A percentile compares a stretch with the other conserved stretches of the same genome.
These are phyloP conservation scores for Phaethornis superciliosus DNA, from an alignment of 2,113 vertebrate genomes.

Conservation along the genomic window DNA sequence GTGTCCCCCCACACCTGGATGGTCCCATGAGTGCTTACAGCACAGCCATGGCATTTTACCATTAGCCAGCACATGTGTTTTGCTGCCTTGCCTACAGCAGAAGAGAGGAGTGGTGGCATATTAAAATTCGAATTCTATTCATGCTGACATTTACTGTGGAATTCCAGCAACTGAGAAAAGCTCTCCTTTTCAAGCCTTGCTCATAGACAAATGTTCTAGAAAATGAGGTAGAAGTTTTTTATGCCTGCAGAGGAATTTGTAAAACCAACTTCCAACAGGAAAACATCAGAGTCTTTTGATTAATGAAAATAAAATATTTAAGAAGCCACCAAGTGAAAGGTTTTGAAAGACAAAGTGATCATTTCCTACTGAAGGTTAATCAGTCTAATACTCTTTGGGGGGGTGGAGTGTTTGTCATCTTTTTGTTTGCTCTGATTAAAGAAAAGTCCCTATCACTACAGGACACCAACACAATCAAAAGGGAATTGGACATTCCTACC, in stretches of 20 bases:
- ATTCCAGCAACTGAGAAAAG: background rate
- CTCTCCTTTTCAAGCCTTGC: background rate
- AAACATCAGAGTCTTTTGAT: background rate
- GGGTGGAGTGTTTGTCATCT: no score
- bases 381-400: background rate
- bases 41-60: constrained; percentile 33
- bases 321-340: background rate
- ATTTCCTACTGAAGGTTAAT: background rate
- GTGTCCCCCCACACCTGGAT: constrained; percentile 1
- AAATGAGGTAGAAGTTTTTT: background rate
- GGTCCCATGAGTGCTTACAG: background rate
- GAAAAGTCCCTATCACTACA: background rate
- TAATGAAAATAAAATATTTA: background rate
- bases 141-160: constrained; percentile 32
- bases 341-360: background rate
- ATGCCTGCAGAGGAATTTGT: background rate
- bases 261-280: rapidly evolving
- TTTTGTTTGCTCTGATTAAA: background rate
- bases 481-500: background rate
- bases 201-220: background rate
- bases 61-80: background rate
- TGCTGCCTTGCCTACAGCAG: background rate
- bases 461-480: background rate
- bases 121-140: constrained; percentile 16
- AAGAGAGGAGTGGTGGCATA: background rate